phyloP scores from a whole-genome alignment of 2,797 vertebrate species.

The Apogon talboti region DNA sequence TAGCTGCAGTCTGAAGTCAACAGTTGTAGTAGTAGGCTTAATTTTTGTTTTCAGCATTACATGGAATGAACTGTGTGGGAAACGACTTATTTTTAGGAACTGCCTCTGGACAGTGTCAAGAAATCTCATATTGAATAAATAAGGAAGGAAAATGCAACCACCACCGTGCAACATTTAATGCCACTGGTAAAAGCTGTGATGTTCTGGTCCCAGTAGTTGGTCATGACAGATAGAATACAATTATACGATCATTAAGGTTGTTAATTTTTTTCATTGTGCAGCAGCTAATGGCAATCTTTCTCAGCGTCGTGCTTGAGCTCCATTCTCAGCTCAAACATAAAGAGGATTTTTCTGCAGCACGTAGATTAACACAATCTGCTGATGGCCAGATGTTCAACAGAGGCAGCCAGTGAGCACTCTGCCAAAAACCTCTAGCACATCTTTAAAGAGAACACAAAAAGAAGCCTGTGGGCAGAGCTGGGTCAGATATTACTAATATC shows the following conservation, averaged over 20 bases:
- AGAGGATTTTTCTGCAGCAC: conserved; percentile 68
- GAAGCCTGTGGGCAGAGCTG: conserved; percentile 40
- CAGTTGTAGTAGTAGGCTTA: too few relatives aligned
- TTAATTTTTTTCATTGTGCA: conserved; percentile 61
- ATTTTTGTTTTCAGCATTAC: too few relatives aligned
- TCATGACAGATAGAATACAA: conserved; percentile 40
- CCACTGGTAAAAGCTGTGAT: conserved; percentile 12
- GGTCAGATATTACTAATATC: conserved; percentile 38
- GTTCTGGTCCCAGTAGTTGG: conserved; percentile 11
- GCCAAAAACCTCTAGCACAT: conserved; percentile 55
- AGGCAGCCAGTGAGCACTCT: conserved; percentile 63
- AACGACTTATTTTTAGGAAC: too few relatives aligned
- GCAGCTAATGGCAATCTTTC: conserved; percentile 63
- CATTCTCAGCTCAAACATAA: conserved; percentile 65
- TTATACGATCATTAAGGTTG: conserved; percentile 59
- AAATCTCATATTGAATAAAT: conserved; percentile 1
- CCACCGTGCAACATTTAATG: neutral
- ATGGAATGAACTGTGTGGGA: too few relatives aligned
- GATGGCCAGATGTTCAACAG: conserved; percentile 80
- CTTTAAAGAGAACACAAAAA: conserved; percentile 58
- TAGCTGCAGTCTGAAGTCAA: too few relatives aligned
- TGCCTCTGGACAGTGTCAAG: too few relatives aligned
- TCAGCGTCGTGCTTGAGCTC: conserved; percentile 59
- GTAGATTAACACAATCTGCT: conserved; percentile 77
- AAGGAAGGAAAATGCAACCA: neutral